Conservation (phyloP, 2,888 invertebrate genomes). For the Gortyna flavago region DNA sequence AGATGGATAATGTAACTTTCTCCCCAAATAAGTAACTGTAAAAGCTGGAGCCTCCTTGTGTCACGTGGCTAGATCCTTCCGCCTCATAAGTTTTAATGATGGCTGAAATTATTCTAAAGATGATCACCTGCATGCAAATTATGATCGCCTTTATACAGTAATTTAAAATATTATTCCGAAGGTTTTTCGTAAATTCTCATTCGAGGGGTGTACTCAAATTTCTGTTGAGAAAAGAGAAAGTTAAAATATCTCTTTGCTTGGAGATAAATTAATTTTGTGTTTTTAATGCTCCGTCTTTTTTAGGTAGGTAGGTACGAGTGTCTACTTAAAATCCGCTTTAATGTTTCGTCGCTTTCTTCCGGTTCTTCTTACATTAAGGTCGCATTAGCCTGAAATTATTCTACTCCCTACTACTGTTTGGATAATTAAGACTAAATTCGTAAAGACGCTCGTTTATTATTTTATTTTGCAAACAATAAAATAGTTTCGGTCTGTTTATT, state of each 20-base stretch:
- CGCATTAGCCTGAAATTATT: conserved; percentile 31
- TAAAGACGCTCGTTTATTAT: neutral
- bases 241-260: conserved; percentile 75
- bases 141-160: conserved; percentile 66
- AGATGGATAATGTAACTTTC: conserved; percentile 39
- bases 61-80: conserved; percentile 52
- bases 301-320: conserved; percentile 47
- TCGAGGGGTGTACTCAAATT: conserved; percentile 69
- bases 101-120: conserved; percentile 70
- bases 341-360: conserved; percentile 43
- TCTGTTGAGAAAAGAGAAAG: conserved; percentile 69
- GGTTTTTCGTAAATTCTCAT: conserved; percentile 70
- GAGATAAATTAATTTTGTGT: conserved; percentile 77
- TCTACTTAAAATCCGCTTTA: conserved; percentile 53
- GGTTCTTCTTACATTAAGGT: conserved; percentile 28
- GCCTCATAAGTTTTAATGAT: conserved; percentile 78
- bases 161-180: conserved; percentile 68
- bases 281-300: conserved; percentile 63
- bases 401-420: conserved; percentile 16
- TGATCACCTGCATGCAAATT: conserved; percentile 77
- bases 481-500: neutral
- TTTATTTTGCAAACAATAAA: neutral
- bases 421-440: conserved; percentile 13
- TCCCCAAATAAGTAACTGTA: conserved; percentile 25
- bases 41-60: conserved; percentile 29